A percentile compares a stretch with the other conserved stretches of the same genome.
Evolutionary conservation across 2,797 vertebrate species (phyloP).

Genomic region (Pseudopleuronectes americanus): DNA sequence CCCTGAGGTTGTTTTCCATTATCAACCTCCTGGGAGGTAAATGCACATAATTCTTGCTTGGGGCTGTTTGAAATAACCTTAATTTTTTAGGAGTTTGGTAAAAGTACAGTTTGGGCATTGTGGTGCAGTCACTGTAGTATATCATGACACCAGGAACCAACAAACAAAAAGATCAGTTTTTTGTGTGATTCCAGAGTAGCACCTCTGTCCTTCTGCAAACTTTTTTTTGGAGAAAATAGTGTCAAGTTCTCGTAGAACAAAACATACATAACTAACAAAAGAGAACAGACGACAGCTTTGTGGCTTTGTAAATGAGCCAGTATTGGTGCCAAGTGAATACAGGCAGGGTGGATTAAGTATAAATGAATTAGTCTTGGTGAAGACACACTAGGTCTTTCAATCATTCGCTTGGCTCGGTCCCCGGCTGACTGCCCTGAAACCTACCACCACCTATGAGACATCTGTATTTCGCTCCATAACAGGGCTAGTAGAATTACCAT

Average conservation of each 20-base stretch:
- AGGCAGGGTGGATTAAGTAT: constrained; percentile 51
- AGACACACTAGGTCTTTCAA: constrained; percentile 37
- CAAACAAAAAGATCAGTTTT: constrained; percentile 3
- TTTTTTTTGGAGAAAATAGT: constrained; percentile 3
- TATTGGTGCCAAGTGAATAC: constrained; percentile 9
- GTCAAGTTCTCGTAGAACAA: background rate
- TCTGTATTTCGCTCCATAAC: constrained; percentile 58
- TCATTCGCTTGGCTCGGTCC: constrained; percentile 44
- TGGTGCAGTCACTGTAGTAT: constrained; percentile 1
- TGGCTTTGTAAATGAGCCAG: constrained; percentile 17
- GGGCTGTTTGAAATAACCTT: constrained; percentile 26
- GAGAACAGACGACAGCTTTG: background rate
- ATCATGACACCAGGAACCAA: constrained; percentile 5
- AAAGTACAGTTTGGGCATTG: constrained; percentile 31
- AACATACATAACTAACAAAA: constrained; percentile 7
- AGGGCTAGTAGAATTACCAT: constrained; percentile 56
- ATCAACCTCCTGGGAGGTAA: constrained; percentile 24
- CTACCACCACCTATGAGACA: constrained; percentile 32
- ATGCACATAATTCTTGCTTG: constrained; percentile 22
- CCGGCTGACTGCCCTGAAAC: constrained; percentile 12
- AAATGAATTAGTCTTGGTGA: constrained; percentile 62
- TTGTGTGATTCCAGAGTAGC: constrained; percentile 1
- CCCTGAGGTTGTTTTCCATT: constrained; percentile 7
- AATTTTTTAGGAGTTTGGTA: background rate
- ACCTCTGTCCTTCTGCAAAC: constrained; percentile 2